Evolutionary conservation across 1,140 invertebrate species (phyloP), one percentile per base, ranked within the genome.

Genomic region (Sweltsa coloradensis): DNA sequence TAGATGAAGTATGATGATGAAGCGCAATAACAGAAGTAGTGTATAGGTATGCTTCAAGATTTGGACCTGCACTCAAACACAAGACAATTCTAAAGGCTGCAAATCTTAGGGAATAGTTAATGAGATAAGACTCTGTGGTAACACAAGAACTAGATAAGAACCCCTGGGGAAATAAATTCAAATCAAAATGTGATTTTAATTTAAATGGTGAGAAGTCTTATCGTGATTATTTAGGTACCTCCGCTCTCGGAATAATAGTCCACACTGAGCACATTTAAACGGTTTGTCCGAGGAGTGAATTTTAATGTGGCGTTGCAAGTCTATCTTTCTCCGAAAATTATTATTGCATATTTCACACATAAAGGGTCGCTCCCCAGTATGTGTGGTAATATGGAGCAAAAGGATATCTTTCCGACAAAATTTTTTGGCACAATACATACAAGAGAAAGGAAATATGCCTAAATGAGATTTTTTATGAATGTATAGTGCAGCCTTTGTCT

Each of bases 381-480:
- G 73, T 13, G 66, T 66, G 9, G 61, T 61, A 4, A 72, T 57
- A 57, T 83, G 79, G 34, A 75, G 53, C 45, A 69, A 57, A 11
- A 80, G 58, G 0, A 73, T 68, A 14, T 73, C 70, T 31, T 68
- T 72, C 5, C 75, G 72, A 29, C 69, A 53, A 51, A 75, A 76
- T 3, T 59, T 53, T 25, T 66, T 62, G 3, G 57, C 58, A 47
- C 75, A 76, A 37, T 60, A 59, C 0, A 51, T 53, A 47, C 74
- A 76, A 18, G 60, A 51, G 45, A 65, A 64, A 4, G 62, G 66
- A 53, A 72, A 75, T 9, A 69, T 64, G 18, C 74, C 65, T 0
- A 60, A 67, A 58, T 68, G 64, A n/a, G 60, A 64, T 51, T 67
- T 65, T n/a, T 62, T 58, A 58, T 79, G 75, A 37, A 73, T 71